Base-by-base conservation (phyloP, 2,113 vertebrate species). In the Podarcis raffonei region DNA sequence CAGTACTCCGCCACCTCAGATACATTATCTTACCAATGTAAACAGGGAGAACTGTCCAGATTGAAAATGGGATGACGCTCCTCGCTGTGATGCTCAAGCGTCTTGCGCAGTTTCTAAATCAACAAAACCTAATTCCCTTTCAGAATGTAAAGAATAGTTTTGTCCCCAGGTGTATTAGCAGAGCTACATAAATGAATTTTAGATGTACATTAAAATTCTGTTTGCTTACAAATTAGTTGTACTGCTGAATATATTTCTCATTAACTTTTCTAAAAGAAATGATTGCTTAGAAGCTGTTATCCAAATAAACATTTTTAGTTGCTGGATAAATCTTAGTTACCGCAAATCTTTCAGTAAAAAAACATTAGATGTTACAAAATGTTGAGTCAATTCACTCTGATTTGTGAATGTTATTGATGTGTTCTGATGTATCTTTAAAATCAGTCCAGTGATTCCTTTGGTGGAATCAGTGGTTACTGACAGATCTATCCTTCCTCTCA, bases 141-240 rank as follows among this genome's bases (percentile, higher is more conserved):
- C 71, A 85, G 72, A 85, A 20, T 62, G 13, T 76, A 75, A 75
- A 37, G 32, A 85, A 27, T 25, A 16, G 9, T 39, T 85, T 62
- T 62, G 53, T 76, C n/a, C 25, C 2, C 35, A 27, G 15, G n/a
- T 62, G 35, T 76, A 76, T 25, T 76, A 62, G 72, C 23, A 35
- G n/a, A 85, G 74, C 13, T 30, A 85, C n/a, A 85, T 76, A 75
- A 85, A 85, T 76, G 71, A 62, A 74, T 81, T 59, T 62, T 85
- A 76, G 32, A 37, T 62, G 32, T 57, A 42, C 53, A 39, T 39
- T 85, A 27, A 35, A 76, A 76, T 59, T 85, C 5, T 85, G 11
- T 76, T 83, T 30, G 27, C 32, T 62, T 62, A 23, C 22, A 74
- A 75, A 76, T 62, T 59, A 85, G 30, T 57, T 20, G 22, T 72